Evolutionary conservation across 1,140 invertebrate species (phyloP), one percentile per base, ranked within the genome.

Genomic region (Drosophila leontia): DNA sequence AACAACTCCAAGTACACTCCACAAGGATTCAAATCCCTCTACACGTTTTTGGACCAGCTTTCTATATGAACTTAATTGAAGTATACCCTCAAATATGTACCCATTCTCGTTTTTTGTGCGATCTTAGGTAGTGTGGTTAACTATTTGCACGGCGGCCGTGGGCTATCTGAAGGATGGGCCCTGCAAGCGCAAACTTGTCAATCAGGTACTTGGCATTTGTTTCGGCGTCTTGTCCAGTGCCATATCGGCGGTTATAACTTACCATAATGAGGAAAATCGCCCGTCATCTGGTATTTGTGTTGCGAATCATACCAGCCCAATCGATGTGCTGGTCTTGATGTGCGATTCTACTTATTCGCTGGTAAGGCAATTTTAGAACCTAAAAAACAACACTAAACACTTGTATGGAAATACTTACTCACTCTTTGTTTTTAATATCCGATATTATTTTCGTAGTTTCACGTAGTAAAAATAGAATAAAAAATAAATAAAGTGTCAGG

Each of bases 291-390:
- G 98, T 37, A 99, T 99, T 85, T 99, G 99, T 94, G 99, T 99
- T 19, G 99, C 99, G 53, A 99, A 99, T 94, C 99, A 99, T 93
- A 99, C 99, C 1, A 99, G 98, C 64, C 99, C 99, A 2, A 99
- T 99, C 76, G 99, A 99, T 94, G 98, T 98, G 45, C 95, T 99
- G 63, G 96, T 99, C 72, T 95, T 99, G 47, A 98, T 98, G 95
- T 98, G 97, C 94, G 99, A 99, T 94, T 99, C 98, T 93, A 97
- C 97, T 88, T 99, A 99, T 94, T 99, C 98, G 44, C 94, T 99
- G 97, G 98, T 99, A 95, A 93, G 95, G 82, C 60, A 59, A 61
- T 48, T 47, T 37, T 56, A 44, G 44, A 61, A 75, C 71, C 69
- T 50, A 42, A 41, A 19, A 23, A 23, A 48, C 34, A 59, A 48